Conservation (phyloP, 2,113 vertebrate species). For the Porphyrio hochstetteri region DNA sequence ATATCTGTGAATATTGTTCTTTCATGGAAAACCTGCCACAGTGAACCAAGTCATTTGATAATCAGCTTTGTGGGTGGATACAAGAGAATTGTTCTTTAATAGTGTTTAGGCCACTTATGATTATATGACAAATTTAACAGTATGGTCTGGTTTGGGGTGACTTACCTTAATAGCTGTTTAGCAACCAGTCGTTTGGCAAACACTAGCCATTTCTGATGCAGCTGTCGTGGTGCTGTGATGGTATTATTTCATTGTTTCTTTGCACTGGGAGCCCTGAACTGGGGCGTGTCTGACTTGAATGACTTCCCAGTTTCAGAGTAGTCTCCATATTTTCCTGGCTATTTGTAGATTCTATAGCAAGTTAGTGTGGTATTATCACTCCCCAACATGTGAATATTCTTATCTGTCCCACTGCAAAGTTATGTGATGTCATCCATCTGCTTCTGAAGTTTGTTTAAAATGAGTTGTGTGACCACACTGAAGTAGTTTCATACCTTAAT, state of each 20-base stretch:
- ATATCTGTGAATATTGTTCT: not conserved
- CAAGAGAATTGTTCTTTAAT: not conserved
- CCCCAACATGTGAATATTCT: not conserved
- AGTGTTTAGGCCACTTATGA: not conserved
- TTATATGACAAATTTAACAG: not conserved
- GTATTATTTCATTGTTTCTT: not conserved
- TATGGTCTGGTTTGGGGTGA: not conserved
- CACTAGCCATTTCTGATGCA: not conserved
- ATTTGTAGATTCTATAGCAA: not conserved
- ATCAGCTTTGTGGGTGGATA: not conserved
- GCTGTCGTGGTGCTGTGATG: not conserved
- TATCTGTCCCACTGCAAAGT: not conserved
- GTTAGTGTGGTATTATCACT: not conserved
- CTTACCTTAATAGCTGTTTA: not conserved
- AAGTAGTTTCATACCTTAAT: not conserved
- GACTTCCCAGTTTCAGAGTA: not conserved
- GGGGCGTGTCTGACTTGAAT: not conserved
- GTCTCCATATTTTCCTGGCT: not conserved
- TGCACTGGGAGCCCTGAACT: not conserved
- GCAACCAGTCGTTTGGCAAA: not conserved
- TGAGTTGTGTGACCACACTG: not conserved
- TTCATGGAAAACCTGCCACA: not conserved
- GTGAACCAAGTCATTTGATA: not conserved
- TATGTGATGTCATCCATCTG: not conserved
- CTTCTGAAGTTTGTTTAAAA: not conserved